phyloP scores from a whole-genome alignment of 1,140 invertebrate species.

The Globodera ellingtonae region DNA sequence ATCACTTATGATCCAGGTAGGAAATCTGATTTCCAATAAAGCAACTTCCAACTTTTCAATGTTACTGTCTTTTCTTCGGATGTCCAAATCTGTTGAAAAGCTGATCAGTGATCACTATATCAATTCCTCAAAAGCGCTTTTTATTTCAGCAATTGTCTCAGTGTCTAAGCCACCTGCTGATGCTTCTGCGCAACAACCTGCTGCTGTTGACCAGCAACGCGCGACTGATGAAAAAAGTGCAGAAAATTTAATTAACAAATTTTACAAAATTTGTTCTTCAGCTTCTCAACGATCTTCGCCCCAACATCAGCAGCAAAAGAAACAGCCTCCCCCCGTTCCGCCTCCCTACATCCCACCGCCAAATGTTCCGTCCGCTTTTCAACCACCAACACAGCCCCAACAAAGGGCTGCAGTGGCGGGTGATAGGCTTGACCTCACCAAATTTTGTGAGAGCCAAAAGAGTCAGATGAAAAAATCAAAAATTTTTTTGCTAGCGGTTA shows the following conservation, averaged over 20 bases:
- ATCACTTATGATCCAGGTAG: constrained; percentile 26
- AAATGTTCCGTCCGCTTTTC: neutral
- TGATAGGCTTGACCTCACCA: neutral
- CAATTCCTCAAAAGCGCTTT: too few relatives aligned
- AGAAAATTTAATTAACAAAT: neutral
- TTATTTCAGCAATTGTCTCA: constrained; percentile 31
- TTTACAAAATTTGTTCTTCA: neutral
- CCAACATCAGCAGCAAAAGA: neutral
- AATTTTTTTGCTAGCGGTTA: too few relatives aligned
- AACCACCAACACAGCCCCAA: neutral
- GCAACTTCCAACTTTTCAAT: neutral
- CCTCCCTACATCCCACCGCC: neutral
- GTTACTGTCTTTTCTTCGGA: too few relatives aligned
- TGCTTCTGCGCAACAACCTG: neutral
- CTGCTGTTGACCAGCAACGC: neutral
- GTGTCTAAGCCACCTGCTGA: constrained; percentile 9
- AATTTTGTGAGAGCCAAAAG: too few relatives aligned
- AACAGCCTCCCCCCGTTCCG: neutral
- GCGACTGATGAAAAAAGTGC: neutral
- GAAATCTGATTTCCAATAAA: too few relatives aligned
- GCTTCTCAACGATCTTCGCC: neutral
- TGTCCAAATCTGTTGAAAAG: too few relatives aligned
- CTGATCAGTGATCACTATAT: too few relatives aligned
- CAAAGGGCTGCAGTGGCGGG: neutral
- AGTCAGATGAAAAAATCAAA: too few relatives aligned